Evolutionary conservation across 2,797 vertebrate genomes (phyloP).

Genomic region (Jordanella pulchra): DNA sequence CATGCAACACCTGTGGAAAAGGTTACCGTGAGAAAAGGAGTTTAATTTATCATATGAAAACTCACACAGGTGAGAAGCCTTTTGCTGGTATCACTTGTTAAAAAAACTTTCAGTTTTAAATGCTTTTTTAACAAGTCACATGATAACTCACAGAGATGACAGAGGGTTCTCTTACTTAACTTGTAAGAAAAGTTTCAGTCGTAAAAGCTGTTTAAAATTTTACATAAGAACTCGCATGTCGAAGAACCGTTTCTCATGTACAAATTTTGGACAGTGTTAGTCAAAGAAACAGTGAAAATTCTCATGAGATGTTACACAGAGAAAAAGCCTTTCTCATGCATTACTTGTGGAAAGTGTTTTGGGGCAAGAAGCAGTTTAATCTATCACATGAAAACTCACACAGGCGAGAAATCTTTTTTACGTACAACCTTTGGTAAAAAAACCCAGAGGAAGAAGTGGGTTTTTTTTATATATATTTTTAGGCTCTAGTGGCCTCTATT

Average conservation of each 20-base stretch:
- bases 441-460: too few species aligned
- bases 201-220: not conserved
- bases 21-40: not conserved
- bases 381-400: not conserved
- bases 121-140: not conserved
- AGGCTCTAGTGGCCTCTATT: too few species aligned
- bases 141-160: not conserved
- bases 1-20: not conserved
- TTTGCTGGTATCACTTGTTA: not conserved
- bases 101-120: not conserved
- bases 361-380: not conserved
- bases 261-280: not conserved
- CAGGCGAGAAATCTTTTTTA: not conserved
- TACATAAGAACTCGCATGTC: not conserved
- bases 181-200: not conserved
- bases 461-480: too few species aligned
- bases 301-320: not conserved
- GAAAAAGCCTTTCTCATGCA: not conserved
- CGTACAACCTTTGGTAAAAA: too few species aligned
- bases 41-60: not conserved
- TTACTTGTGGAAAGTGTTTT: not conserved
- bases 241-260: not conserved
- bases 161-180: not conserved
- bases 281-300: not conserved
- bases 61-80: not conserved